A percentile compares a stretch with the other conserved stretches of the same genome.
Evolutionary conservation across 2,888 invertebrate species (phyloP).

Genomic region (Pristionchus entomophagus): DNA sequence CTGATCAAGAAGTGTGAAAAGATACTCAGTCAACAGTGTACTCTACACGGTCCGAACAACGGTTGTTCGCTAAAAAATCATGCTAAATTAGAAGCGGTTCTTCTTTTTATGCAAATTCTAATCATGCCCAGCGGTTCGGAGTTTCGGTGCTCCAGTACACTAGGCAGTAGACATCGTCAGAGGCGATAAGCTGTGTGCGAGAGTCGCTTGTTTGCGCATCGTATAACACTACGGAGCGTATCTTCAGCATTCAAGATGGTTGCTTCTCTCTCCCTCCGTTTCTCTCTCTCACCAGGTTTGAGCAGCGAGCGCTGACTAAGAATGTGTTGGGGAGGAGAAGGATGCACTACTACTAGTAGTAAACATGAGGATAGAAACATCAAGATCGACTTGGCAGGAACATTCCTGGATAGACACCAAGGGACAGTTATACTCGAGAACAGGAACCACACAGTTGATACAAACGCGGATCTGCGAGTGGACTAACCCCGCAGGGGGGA

Average conservation of each 20-base stretch:
- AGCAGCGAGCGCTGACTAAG: background rate
- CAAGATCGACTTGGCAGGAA: background rate
- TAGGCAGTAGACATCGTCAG: too few relatives aligned
- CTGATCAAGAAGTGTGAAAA: too few relatives aligned
- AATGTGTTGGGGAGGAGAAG: background rate
- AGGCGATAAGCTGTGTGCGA: slow-evolving; percentile 16
- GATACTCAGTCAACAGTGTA: too few relatives aligned
- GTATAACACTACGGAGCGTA: background rate
- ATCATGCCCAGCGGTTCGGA: too few relatives aligned
- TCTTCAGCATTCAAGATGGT: background rate
- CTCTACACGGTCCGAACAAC: too few relatives aligned
- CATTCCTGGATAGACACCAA: too few relatives aligned
- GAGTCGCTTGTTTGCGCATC: background rate
- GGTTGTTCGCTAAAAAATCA: too few relatives aligned
- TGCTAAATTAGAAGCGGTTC: too few relatives aligned
- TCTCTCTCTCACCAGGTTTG: background rate
- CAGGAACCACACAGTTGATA: slow-evolving; percentile 22
- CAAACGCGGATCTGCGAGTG: slow-evolving; percentile 9
- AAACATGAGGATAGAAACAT: background rate
- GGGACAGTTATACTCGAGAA: too few relatives aligned
- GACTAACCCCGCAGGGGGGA: slow-evolving; percentile 7
- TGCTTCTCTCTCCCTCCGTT: background rate
- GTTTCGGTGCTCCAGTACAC: too few relatives aligned
- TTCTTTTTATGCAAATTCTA: too few relatives aligned
- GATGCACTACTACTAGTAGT: background rate